Evolutionary conservation across 2,888 invertebrate genomes (phyloP).

Genomic region (Catotricha subobsoleta): DNA sequence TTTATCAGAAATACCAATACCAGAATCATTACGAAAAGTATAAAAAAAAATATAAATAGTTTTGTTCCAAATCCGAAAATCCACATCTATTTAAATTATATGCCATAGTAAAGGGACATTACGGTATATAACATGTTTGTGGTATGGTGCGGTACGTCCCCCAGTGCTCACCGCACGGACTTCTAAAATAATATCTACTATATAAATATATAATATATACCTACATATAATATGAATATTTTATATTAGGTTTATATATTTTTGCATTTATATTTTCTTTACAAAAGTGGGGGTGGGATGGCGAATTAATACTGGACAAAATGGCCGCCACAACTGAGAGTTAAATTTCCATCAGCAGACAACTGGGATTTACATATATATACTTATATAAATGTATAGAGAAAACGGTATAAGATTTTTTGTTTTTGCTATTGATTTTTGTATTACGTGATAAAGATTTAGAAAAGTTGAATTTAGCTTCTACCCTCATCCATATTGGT

Average conservation of each 20-base stretch:
- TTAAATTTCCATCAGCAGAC: no score
- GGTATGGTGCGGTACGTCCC: not conserved
- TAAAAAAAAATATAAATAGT: not conserved
- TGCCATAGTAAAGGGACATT: not conserved
- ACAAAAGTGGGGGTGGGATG: not conserved
- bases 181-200: not conserved
- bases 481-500: no score
- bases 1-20: no score
- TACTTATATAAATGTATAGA: no score
- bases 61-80: not conserved
- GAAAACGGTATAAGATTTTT: not conserved
- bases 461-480: slow-evolving; percentile 2
- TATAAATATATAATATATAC: no score
- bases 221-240: no score
- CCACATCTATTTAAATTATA: not conserved
- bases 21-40: no score
- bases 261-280: no score
- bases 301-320: not conserved
- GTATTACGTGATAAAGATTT: not conserved
- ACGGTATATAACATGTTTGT: not conserved
- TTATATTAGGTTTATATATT: no score
- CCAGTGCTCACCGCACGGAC: not conserved
- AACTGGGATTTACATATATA: no score
- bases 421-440: not conserved
- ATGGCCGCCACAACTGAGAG: not conserved